Base-by-base conservation (phyloP, 2,888 invertebrate species). In the Gisinianus flammeolus region DNA sequence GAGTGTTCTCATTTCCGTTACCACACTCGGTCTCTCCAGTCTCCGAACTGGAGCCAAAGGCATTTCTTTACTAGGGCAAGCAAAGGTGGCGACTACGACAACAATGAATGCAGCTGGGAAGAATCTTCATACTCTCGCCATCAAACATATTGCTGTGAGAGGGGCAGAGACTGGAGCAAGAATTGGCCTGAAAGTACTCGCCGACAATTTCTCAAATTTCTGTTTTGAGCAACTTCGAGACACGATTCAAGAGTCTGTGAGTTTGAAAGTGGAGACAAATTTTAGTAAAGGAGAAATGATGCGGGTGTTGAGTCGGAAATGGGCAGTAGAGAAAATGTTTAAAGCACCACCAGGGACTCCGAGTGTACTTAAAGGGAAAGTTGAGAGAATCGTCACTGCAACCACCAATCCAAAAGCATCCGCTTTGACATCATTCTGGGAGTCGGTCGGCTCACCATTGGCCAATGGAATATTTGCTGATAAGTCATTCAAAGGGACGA, bases 1-100 rank as follows among this genome's bases (percentile, higher is more conserved):
- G 10, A 78, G 73, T 72, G 22, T 81, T 5, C 31, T 54, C 19
- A 75, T 81, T 64, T 79, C 79, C 22, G 76, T 64, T 0, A 68
- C 70, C 6, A 66, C 76, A 0, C 76, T 81, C 78, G 81, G 81
- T 16, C 22, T 73, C n/a, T 44, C 58, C 1, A 19, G 31, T 19
- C 22, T 80, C 19, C 76, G 73, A 33, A 74, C 71, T 54, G 78
- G 69, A 2, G 80, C 67, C 1, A 70, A 78, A 31, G 78, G 75
- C 6, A 52, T 30, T 2, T 19, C 24, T 3, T 26, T 24, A 2
- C 8, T 74, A 5, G 77, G 26, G 22, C n/a, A 77, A 72, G 54
- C 16, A 22, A 76, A 22, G n/a, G 73, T 56, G 4, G 28, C 22
- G n/a, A 73, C 72, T 30, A 35, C 54, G 22, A 58, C 33, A n/a